Evolutionary conservation across 1,140 invertebrate species (phyloP).

Genomic region (Potamilus streckersoni): DNA sequence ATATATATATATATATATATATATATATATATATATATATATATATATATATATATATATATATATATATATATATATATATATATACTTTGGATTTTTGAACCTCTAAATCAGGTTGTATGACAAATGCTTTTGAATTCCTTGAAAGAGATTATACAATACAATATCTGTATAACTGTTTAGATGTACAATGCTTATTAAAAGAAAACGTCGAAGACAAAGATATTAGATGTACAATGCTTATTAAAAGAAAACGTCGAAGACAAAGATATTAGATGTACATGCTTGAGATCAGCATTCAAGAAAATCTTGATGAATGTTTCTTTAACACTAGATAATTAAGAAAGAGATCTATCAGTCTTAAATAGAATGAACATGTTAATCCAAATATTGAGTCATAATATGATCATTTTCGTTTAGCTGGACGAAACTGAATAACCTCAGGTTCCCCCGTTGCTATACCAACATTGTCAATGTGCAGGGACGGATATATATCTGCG

Average conservation of each 20-base stretch:
- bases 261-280: neutral
- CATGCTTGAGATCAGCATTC: neutral
- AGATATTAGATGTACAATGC: neutral
- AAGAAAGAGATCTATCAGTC: too few relatives aligned
- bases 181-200: too few relatives aligned
- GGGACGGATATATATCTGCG: conserved; percentile 30
- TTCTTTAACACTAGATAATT: neutral
- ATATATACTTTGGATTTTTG: too few relatives aligned
- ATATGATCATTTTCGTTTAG: conserved; percentile 7
- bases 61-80: too few relatives aligned
- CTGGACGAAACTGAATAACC: conserved; percentile 18
- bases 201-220: neutral
- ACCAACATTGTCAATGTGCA: conserved; percentile 21
- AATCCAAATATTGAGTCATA: neutral
- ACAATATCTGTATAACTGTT: too few relatives aligned
- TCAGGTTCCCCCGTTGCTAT: conserved; percentile 32
- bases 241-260: too few relatives aligned
- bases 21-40: too few relatives aligned
- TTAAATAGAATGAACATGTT: neutral
- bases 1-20: too few relatives aligned
- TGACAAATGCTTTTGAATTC: too few relatives aligned
- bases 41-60: too few relatives aligned
- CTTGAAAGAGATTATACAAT: too few relatives aligned
- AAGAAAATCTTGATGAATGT: neutral
- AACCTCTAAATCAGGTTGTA: too few relatives aligned